Evolutionary conservation across 2,888 invertebrate genomes (phyloP), one percentile per base, ranked within the genome.

Genomic region (Leptopterna dolabrata): DNA sequence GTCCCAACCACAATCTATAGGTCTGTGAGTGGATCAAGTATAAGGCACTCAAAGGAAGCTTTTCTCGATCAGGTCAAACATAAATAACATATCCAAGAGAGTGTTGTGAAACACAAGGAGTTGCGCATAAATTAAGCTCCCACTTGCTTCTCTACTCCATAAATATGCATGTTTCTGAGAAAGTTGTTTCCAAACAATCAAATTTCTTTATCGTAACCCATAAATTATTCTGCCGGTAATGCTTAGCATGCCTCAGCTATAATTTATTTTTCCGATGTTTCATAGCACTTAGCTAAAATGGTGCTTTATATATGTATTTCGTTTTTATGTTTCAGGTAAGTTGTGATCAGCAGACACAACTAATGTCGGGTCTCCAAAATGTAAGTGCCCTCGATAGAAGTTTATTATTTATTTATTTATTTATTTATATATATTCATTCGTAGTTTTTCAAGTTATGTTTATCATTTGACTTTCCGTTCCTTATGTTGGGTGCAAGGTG

Each of bases 301-400:
- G 16, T 51, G n/a, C n/a, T 51, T 51, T 51, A 51, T n/a, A n/a
- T 51, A 19, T 51, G 3, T n/a, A n/a, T n/a, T n/a, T n/a, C n/a
- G 14, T 16, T 41, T 41, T 41, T 1, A 7, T 76, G 76, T 76
- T 76, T 11, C 76, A 76, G 76, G 76, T 76, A 76, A 76, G 76
- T 76, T 76, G 41, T 76, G 76, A 76, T 30, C 76, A 76, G 76
- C 76, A 76, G 76, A 30, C 36, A 41, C 76, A 76, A 76, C 76
- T 76, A 41, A 76, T 76, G 76, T 76, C 76, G 76, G 76, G 76
- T 76, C 76, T 76, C 19, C 76, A 76, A 41, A 76, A 76, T 41
- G 76, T 76, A 76, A 76, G 76, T 76, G 29, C 29, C 71, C 51
- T 51, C 51, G 51, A 51, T n/a, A 14, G n/a, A 36, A 36, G 36